phyloP scores from a whole-genome alignment of 2,888 invertebrate species.

The Ecdyonurus torrentis region DNA sequence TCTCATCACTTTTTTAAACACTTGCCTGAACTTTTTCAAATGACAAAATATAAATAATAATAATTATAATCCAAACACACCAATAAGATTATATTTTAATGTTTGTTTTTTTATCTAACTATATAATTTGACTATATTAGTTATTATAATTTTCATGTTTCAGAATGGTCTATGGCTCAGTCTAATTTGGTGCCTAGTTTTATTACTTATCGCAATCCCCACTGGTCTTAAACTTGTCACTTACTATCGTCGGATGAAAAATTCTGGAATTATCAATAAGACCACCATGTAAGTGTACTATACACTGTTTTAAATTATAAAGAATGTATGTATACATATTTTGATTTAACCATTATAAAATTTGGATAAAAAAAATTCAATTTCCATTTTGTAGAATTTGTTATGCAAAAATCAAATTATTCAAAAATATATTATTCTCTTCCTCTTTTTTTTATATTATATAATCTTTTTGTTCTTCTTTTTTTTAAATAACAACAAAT shows the following conservation, averaged over 20 bases:
- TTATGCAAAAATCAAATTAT: too few relatives aligned
- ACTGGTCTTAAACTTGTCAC: constrained; percentile 23
- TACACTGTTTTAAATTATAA: neutral
- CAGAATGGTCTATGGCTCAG: constrained; percentile 57
- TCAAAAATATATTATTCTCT: too few relatives aligned
- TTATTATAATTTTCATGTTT: constrained; percentile 13
- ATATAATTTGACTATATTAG: neutral
- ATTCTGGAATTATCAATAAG: constrained; percentile 7
- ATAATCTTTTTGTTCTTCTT: too few relatives aligned
- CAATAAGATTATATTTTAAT: neutral
- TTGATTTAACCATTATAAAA: neutral
- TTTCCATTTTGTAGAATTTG: too few relatives aligned
- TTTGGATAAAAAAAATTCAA: too few relatives aligned
- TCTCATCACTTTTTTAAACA: too few relatives aligned
- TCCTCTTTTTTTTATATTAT: too few relatives aligned
- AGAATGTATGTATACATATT: neutral
- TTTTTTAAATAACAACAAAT: too few relatives aligned
- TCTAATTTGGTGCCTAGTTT: constrained; percentile 34
- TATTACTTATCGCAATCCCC: constrained; percentile 44
- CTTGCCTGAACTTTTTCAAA: too few relatives aligned
- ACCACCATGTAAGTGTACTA: constrained; percentile 11
- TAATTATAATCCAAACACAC: neutral
- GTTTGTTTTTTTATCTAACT: neutral
- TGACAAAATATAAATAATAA: neutral
- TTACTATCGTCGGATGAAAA: constrained; percentile 19